Conservation (phyloP, 1,140 invertebrate genomes). For the Drosophila pseudoobscura region DNA sequence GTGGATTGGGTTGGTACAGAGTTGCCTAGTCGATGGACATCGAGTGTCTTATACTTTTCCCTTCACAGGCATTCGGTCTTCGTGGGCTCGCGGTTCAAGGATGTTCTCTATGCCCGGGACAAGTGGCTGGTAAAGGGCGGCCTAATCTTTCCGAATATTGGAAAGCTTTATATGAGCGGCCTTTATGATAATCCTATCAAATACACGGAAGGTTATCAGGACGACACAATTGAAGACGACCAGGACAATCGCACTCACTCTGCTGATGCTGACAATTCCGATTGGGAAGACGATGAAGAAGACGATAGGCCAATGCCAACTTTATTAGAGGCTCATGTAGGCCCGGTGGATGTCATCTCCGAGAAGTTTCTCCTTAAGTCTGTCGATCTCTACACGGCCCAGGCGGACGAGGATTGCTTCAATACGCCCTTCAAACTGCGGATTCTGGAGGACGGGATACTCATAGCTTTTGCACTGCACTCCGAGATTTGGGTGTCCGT, state of each 20-base stretch:
- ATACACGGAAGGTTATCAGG: background rate
- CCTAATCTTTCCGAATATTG: constrained; percentile 48
- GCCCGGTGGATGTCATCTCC: constrained; percentile 22
- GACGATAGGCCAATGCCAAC: too few species aligned
- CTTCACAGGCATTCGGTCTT: constrained; percentile 37
- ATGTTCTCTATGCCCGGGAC: constrained; percentile 52
- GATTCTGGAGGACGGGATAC: constrained; percentile 5
- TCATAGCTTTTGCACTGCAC: constrained; percentile 24
- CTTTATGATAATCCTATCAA: constrained; percentile 1
- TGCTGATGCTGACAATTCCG: too few species aligned
- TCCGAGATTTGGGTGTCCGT: constrained; percentile 27
- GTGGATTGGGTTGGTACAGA: constrained; percentile 49
- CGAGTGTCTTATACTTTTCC: background rate
- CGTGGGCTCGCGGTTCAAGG: constrained; percentile 44
- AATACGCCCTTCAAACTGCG: constrained; percentile 6
- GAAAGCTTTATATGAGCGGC: constrained; percentile 35
- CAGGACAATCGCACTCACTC: too few species aligned
- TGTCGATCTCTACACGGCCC: constrained; percentile 17
- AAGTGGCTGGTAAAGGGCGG: constrained; percentile 47
- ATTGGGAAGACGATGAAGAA: too few species aligned
- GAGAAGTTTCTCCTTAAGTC: constrained; percentile 21
- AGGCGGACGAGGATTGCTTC: constrained; percentile 9
- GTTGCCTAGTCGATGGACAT: too few species aligned
- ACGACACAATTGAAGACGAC: too few species aligned
- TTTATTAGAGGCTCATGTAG: background rate